phyloP scores from a whole-genome alignment of 2,113 vertebrate genomes.

The Ictalurus furcatus region DNA sequence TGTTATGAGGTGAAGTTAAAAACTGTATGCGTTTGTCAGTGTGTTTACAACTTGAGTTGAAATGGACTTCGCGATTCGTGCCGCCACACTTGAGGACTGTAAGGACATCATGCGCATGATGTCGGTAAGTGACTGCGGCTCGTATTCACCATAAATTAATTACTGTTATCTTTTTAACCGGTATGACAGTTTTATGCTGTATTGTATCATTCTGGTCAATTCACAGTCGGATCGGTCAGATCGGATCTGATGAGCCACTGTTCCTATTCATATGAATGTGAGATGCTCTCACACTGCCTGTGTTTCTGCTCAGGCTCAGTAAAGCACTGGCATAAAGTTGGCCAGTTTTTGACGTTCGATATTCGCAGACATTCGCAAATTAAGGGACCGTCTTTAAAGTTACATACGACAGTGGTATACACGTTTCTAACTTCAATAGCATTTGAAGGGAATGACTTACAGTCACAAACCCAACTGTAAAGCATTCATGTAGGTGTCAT shows the following conservation, averaged over 20 bases:
- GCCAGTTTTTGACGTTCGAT: no score
- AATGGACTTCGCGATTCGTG: constrained; percentile 72
- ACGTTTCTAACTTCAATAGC: no score
- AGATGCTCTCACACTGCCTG: background rate
- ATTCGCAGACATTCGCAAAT: no score
- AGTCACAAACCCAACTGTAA: no score
- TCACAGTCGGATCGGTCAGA: background rate
- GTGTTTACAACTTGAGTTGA: background rate
- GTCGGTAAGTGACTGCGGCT: constrained; percentile 60
- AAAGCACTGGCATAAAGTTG: no score
- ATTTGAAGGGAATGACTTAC: no score
- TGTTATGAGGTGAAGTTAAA: background rate
- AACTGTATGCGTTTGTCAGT: background rate
- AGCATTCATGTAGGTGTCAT: no score
- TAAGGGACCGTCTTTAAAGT: no score
- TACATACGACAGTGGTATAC: no score
- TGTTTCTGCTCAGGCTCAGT: background rate
- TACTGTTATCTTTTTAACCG: background rate
- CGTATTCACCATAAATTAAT: background rate
- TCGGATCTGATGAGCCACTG: background rate
- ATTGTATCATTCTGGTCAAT: background rate
- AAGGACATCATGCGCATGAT: constrained; percentile 74
- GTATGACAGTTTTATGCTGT: background rate
- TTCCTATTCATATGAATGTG: background rate
- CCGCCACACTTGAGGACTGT: constrained; percentile 72